Conservation (phyloP, 2,888 invertebrate species). For the Sminthurides aquaticus region DNA sequence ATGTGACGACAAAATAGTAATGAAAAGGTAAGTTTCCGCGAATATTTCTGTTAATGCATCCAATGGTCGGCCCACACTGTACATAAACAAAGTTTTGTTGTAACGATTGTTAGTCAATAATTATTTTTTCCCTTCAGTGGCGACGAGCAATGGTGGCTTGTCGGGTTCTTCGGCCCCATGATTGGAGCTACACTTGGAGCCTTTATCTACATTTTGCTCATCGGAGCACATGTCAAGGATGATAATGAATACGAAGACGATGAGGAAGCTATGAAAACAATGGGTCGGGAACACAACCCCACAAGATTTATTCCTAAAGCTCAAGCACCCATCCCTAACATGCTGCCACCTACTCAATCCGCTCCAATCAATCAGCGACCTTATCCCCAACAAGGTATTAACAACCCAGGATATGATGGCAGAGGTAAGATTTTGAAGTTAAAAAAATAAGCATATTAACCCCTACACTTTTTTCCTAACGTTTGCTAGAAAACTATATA, state of each 20-base stretch:
- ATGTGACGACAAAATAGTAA: constrained; percentile 47
- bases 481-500: too few relatives aligned
- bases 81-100: too few relatives aligned
- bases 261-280: neutral
- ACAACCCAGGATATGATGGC: constrained; percentile 1
- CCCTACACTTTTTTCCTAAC: too few relatives aligned
- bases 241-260: constrained; percentile 13
- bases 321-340: neutral
- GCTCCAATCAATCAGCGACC: neutral
- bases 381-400: neutral
- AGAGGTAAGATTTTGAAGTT: constrained; percentile 3
- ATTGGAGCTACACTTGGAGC: constrained; percentile 30
- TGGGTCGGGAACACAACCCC: constrained; percentile 23
- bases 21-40: constrained; percentile 10
- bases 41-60: too few relatives aligned
- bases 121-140: too few relatives aligned
- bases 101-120: too few relatives aligned
- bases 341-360: neutral
- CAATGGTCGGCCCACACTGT: too few relatives aligned
- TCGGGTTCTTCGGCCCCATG: constrained; percentile 31
- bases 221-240: constrained; percentile 28
- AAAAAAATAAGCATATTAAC: neutral
- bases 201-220: constrained; percentile 27
- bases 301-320: constrained; percentile 25
- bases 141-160: constrained; percentile 35